phyloP scores from a whole-genome alignment of 30 jellyfish, hydroid and myxozoan genomes.

The Hydra vulgaris region DNA sequence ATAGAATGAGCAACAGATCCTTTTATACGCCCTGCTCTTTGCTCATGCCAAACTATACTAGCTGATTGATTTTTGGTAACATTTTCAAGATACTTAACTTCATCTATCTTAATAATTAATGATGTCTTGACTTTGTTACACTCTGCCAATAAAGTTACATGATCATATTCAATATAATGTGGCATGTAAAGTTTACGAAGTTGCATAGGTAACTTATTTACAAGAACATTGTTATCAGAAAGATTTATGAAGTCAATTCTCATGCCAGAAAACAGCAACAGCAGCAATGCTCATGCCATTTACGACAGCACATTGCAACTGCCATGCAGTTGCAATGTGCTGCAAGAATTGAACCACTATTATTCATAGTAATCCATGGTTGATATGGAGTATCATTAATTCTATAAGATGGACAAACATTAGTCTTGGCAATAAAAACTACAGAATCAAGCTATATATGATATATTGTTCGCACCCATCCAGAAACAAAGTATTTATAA shows the following conservation, averaged over 20 bases:
- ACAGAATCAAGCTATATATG: not conserved
- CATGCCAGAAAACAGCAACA: not conserved
- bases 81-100: slow-evolving; percentile 4
- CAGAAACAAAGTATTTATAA: too few species aligned
- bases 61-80: slow-evolving; percentile 15
- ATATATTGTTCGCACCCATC: slow-evolving; percentile 6
- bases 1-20: slow-evolving; percentile 13
- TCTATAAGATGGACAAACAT: slow-evolving; percentile 6
- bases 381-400: not conserved
- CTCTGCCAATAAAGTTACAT: not conserved
- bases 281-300: not conserved
- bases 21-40: slow-evolving; percentile 24
- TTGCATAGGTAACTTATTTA: not conserved
- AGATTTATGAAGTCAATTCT: not conserved
- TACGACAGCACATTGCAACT: too few species aligned
- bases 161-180: not conserved
- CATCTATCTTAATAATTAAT: not conserved
- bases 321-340: slow-evolving; percentile 13
- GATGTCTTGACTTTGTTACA: not conserved
- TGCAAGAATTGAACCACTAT: slow-evolving; percentile 2
- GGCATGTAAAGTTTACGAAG: not conserved
- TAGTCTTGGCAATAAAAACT: not conserved
- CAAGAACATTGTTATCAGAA: not conserved
- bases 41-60: slow-evolving; percentile 14
- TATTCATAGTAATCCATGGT: slow-evolving; percentile 2